Evolutionary conservation across 2,888 invertebrate genomes (phyloP), one percentile per base, ranked within the genome.

Genomic region (Odontomyia ornata): DNA sequence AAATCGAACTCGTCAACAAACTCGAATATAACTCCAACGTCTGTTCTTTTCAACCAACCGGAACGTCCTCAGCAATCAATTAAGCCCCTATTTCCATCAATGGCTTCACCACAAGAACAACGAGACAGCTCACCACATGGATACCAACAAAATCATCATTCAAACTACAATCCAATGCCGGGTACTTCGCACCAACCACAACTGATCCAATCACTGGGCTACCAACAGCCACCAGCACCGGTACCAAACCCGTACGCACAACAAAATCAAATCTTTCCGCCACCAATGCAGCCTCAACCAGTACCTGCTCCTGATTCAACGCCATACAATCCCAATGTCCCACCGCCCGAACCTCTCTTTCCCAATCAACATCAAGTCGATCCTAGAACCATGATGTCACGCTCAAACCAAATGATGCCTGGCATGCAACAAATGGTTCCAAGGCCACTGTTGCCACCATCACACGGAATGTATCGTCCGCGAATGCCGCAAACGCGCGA

Each of bases 221-320:
- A 25, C 23, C 60, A 56, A n/a, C 56, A 60, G 21, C 23, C 60
- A 15, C 67, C 67, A 46, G 43, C 18, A 43, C 67, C 67, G 46
- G 67, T 67, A 7, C 67, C 67, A n/a, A 9, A 36, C 0, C 67
- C 67, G 9, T 67, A 43, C 23, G 23, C 21, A 5, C 23, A 60
- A 7, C 13, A 21, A 60, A 25, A 4, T 23, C 60, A 21, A 25
- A 13, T 7, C 21, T 60, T 11, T 25, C 60, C 4, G 23, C n/a
- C 25, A 4, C 4, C 60, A 23, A 23, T 11, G 60, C 52, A 3
- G 18, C 15, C 52, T n/a, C 7, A 9, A 15, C 52, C 52, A 4
- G 15, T 52, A 15, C 52, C 52, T 9, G 7, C 43, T 43, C 43
- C 43, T 7, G 7, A 43, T 43, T 7, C 43, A 52, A 15, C 7